Evolutionary conservation across 2,888 invertebrate species (phyloP).

Genomic region (Oeneis ivallda): DNA sequence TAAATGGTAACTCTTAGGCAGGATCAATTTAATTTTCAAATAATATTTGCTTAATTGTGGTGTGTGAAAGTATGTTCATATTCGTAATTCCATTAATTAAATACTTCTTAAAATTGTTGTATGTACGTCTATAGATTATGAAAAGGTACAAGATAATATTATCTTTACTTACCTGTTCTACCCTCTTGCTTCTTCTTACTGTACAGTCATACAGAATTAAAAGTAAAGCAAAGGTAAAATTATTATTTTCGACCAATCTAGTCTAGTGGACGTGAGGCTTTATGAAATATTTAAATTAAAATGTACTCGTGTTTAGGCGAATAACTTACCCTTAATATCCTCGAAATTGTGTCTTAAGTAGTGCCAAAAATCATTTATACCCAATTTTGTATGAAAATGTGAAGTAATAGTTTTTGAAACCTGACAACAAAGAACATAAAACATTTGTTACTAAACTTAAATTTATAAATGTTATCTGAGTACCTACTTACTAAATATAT

Average conservation of each 20-base stretch:
- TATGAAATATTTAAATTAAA: not conserved
- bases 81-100: not conserved
- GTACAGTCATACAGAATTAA: not conserved
- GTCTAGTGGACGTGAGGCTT: not conserved
- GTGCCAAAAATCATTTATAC: constrained; percentile 61
- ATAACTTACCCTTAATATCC: constrained; percentile 40
- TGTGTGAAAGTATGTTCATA: not conserved
- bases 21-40: not conserved
- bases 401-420: too few species aligned
- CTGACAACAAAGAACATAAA: too few species aligned
- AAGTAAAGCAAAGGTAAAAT: not conserved
- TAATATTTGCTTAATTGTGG: not conserved
- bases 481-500: too few species aligned
- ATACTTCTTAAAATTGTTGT: not conserved
- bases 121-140: not conserved
- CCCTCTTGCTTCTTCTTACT: too few species aligned
- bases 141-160: not conserved
- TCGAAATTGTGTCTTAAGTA: constrained; percentile 63
- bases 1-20: too few species aligned
- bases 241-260: not conserved
- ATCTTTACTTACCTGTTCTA: not conserved
- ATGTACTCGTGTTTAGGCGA: constrained; percentile 23
- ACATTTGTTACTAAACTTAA: too few species aligned
- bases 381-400: constrained; percentile 47
- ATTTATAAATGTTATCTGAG: too few species aligned